Evolutionary conservation across 2,113 vertebrate species (phyloP).

Genomic region (Dicerorhinus sumatrensis): DNA sequence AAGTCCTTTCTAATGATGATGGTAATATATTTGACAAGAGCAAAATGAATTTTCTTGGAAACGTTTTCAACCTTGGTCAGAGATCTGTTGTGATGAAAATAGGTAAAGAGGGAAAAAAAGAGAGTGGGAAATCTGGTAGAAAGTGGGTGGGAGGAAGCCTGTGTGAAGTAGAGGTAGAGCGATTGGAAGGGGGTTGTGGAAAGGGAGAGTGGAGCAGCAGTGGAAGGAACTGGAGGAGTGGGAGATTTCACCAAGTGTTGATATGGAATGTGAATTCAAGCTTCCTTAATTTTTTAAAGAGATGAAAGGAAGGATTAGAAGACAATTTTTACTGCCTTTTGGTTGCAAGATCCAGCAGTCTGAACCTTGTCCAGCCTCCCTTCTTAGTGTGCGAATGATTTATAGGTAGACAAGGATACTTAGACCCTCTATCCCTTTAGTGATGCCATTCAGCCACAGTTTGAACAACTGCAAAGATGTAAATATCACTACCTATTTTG

Average conservation of each 20-base stretch:
- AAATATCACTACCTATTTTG: neutral
- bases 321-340: neutral
- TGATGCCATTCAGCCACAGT: neutral
- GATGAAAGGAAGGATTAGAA: neutral
- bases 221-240: neutral
- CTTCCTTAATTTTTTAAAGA: neutral
- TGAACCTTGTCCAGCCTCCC: neutral
- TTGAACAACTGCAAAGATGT: neutral
- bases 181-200: neutral
- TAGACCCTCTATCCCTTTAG: neutral
- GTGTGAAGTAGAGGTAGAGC: neutral
- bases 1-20: neutral
- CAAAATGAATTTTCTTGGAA: slow-evolving; percentile 18
- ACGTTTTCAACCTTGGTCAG: neutral
- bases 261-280: neutral
- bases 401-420: neutral
- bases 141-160: neutral
- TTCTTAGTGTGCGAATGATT: neutral
- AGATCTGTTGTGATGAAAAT: neutral
- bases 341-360: neutral
- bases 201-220: neutral
- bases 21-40: neutral
- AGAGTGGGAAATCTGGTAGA: neutral
- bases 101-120: neutral
- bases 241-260: neutral